These are phyloP conservation scores for Tinea semifulvella DNA, from an alignment of 2,888 invertebrate species.

Conservation along the genomic window DNA sequence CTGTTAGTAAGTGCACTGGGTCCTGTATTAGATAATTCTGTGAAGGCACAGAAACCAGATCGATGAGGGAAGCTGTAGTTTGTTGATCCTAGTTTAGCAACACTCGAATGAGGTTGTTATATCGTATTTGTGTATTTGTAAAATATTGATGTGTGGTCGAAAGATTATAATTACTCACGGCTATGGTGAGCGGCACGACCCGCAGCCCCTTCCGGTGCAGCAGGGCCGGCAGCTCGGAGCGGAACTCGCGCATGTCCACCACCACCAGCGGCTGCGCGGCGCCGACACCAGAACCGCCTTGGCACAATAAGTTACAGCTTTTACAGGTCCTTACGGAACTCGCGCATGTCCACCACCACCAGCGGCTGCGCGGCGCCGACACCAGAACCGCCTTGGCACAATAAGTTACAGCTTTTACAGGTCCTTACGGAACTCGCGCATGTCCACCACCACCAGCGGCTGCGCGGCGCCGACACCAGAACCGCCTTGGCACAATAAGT, in stretches of 20 bases:
- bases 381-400: not conserved
- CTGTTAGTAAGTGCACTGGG: no score
- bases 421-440: slow-evolving; percentile 97
- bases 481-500: not conserved
- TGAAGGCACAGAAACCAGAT: no score
- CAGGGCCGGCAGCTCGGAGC: slow-evolving; percentile 93
- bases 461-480: slow-evolving; percentile 33
- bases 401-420: no score
- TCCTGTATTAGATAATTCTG: no score
- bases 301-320: not conserved
- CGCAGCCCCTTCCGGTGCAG: slow-evolving; percentile 93
- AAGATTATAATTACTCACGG: no score
- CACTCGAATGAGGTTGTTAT: no score
- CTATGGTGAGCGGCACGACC: slow-evolving; percentile 88
- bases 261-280: slow-evolving; percentile 69
- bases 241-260: slow-evolving; percentile 98
- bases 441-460: slow-evolving; percentile 86
- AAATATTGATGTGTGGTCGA: not conserved
- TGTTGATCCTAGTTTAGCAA: no score
- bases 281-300: not conserved
- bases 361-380: slow-evolving; percentile 45
- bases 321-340: slow-evolving; percentile 95
- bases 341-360: slow-evolving; percentile 95
- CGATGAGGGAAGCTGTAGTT: no score
- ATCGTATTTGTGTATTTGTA: no score